A percentile compares a stretch with the other conserved stretches of the same genome.
phyloP scores from a whole-genome alignment of 2,888 invertebrate species.

The Ceratothoa steindachneri region DNA sequence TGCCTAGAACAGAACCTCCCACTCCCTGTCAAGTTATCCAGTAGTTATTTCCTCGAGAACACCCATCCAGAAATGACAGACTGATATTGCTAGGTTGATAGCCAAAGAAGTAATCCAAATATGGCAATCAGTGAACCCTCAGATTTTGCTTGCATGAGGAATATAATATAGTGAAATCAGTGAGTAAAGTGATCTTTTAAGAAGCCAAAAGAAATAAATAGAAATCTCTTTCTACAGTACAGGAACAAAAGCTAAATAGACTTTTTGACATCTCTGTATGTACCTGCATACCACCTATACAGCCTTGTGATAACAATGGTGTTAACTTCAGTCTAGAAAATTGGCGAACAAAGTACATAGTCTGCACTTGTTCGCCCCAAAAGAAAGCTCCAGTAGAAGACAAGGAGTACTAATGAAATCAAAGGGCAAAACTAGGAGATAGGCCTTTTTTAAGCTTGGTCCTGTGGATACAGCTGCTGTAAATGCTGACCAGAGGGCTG shows the following conservation, averaged over 20 bases:
- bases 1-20: neutral
- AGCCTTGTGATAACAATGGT: neutral
- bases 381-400: neutral
- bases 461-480: neutral
- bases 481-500: neutral
- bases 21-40: neutral
- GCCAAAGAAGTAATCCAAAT: neutral
- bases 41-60: neutral
- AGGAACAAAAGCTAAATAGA: neutral
- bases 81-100: neutral
- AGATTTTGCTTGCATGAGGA: neutral
- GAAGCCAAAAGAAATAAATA: neutral
- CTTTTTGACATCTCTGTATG: neutral
- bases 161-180: neutral
- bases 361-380: neutral
- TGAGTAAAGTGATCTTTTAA: neutral
- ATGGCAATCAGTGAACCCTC: neutral
- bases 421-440: neutral
- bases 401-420: neutral
- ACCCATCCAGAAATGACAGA: neutral
- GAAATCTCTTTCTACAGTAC: neutral
- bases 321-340: neutral
- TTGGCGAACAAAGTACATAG: neutral
- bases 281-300: neutral
- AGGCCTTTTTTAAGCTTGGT: neutral